These are phyloP conservation scores for Melipona beecheii DNA, from an alignment of 2,888 invertebrate species.

Conservation along the genomic window DNA sequence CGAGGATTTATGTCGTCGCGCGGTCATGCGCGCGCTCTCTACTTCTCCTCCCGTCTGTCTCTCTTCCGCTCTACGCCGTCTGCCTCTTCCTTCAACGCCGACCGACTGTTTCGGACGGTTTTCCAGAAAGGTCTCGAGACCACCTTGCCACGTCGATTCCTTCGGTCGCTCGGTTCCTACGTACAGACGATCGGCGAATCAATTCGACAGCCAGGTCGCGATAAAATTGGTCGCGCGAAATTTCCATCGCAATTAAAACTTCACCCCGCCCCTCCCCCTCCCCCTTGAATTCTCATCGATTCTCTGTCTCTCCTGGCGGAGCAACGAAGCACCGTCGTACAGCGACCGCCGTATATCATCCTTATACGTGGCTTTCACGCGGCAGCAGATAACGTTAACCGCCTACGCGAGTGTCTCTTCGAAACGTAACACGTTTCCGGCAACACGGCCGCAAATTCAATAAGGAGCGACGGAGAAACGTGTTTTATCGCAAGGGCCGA, in stretches of 20 bases:
- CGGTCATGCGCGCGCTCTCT: constrained; percentile 37
- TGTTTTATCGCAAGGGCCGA: background rate
- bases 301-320: background rate
- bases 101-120: constrained; percentile 54
- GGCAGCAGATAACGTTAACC: background rate
- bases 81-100: constrained; percentile 21
- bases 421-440: background rate
- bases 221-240: background rate
- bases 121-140: constrained; percentile 32
- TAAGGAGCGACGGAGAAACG: background rate
- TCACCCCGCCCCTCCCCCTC: background rate
- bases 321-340: too few relatives aligned
- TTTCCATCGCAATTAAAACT: constrained; percentile 20
- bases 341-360: background rate
- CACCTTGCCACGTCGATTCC: constrained; percentile 35
- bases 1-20: constrained; percentile 61
- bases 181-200: background rate
- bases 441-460: background rate
- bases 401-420: background rate
- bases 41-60: background rate
- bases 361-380: background rate
- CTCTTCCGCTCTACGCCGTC: background rate
- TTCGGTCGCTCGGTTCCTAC: background rate
- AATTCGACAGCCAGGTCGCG: background rate
- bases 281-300: background rate